Conservation (phyloP, 2,888 invertebrate species). For the Spisula subtruncata region DNA sequence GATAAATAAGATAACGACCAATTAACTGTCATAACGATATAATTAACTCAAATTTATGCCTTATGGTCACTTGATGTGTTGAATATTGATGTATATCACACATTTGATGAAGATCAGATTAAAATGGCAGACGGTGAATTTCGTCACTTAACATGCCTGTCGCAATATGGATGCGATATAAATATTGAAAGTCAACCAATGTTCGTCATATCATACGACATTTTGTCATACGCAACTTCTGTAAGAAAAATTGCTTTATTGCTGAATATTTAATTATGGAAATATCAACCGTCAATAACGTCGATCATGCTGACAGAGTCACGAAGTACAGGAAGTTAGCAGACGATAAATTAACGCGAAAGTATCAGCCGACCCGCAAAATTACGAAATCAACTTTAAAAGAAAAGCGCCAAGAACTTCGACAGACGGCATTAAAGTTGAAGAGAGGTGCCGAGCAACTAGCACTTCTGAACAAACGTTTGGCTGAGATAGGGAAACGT, state of each 20-base stretch:
- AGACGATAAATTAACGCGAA: background rate
- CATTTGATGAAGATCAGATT: background rate
- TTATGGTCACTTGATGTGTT: background rate
- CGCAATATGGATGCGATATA: background rate
- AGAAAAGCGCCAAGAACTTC: background rate
- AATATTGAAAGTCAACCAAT: background rate
- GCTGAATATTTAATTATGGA: background rate
- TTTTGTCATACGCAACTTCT: background rate
- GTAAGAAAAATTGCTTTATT: background rate
- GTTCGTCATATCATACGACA: background rate
- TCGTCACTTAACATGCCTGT: conserved; percentile 8
- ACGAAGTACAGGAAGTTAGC: background rate
- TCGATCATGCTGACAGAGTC: background rate
- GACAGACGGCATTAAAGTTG: background rate
- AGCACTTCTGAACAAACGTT: background rate
- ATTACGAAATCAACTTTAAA: background rate
- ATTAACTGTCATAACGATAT: conserved; percentile 1
- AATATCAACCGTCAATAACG: background rate
- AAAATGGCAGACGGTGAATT: conserved; percentile 5
- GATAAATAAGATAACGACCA: background rate
- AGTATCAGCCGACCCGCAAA: background rate
- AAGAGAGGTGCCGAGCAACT: background rate
- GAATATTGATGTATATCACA: conserved; percentile 4
- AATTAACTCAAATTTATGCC: background rate
- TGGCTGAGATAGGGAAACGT: background rate